A percentile compares a stretch with the other conserved stretches of the same genome.
Conservation (phyloP, 1,140 invertebrate species). For the Platorchestia sp. region DNA sequence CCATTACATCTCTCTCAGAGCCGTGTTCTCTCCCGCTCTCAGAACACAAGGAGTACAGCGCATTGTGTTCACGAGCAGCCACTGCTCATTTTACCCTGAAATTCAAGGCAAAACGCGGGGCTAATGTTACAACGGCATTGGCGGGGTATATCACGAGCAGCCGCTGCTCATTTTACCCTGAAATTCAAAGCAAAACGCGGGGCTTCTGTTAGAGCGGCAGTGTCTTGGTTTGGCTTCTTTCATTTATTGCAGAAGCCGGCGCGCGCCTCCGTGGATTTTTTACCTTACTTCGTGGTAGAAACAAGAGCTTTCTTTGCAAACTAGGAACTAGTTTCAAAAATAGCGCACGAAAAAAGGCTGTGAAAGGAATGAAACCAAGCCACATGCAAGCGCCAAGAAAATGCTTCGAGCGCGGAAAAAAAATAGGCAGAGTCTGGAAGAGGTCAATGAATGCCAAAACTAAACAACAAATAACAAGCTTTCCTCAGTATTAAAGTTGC, state of each 20-base stretch:
- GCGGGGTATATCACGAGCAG: no score
- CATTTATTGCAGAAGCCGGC: no score
- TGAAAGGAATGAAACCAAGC: background rate
- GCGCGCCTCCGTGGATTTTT: background rate
- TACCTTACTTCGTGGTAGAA: background rate
- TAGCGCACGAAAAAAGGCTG: background rate
- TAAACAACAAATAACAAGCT: no score
- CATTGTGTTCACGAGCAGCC: background rate
- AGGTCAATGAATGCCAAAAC: background rate
- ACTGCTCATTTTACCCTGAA: background rate
- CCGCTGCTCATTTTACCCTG: background rate
- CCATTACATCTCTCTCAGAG: no score
- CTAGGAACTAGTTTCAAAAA: background rate
- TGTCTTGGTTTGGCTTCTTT: background rate
- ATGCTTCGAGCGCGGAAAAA: background rate
- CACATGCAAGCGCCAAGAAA: no score
- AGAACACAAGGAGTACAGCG: background rate
- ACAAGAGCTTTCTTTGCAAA: background rate
- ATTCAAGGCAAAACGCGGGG: background rate
- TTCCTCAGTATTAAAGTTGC: background rate
- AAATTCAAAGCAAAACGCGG: background rate
- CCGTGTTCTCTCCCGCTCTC: no score
- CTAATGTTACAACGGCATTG: no score
- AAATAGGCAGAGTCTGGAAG: no score
- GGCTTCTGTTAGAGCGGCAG: background rate